Evolutionary conservation across 2,113 vertebrate species (phyloP).

Genomic region (Gambusia affinis): DNA sequence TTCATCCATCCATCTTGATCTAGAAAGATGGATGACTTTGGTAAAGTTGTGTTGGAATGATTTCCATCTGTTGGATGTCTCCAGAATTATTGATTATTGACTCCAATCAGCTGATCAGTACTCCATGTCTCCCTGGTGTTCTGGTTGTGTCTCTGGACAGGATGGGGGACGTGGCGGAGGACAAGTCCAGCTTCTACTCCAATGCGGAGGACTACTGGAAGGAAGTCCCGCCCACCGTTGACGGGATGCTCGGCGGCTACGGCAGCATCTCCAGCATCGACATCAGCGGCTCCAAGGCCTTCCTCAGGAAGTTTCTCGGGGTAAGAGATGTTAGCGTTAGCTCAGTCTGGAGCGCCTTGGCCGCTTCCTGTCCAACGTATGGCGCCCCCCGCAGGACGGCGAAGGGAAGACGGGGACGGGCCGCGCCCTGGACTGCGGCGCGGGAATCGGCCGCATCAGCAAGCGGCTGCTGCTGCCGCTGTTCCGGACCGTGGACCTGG

Average conservation of each 20-base stretch:
- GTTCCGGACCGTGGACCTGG: slow-evolving; percentile 91
- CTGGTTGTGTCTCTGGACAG: slow-evolving; percentile 56
- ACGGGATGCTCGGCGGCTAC: slow-evolving; percentile 96
- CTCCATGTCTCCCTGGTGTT: too few relatives aligned
- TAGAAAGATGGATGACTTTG: neutral
- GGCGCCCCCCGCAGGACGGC: slow-evolving; percentile 79
- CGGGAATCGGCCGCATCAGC: slow-evolving; percentile 93
- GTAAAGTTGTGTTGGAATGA: too few relatives aligned
- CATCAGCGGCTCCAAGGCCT: slow-evolving; percentile 91
- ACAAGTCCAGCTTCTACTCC: slow-evolving; percentile 88
- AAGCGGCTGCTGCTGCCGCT: slow-evolving; percentile 92
- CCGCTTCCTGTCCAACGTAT: neutral
- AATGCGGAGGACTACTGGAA: slow-evolving; percentile 96
- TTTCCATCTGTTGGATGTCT: neutral
- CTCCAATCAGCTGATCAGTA: too few relatives aligned
- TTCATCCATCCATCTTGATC: neutral
- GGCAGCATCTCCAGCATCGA: slow-evolving; percentile 95
- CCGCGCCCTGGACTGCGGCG: slow-evolving; percentile 93
- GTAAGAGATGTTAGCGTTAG: slow-evolving; percentile 80
- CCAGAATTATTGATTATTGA: too few relatives aligned
- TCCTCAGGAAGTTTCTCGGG: slow-evolving; percentile 89
- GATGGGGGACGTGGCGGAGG: slow-evolving; percentile 84
- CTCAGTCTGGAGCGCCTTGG: too few relatives aligned
- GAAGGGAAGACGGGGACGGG: slow-evolving; percentile 82
- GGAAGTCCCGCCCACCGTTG: slow-evolving; percentile 88